Evolutionary conservation across 2,888 invertebrate species (phyloP).

Genomic region (Parnassius orleans): DNA sequence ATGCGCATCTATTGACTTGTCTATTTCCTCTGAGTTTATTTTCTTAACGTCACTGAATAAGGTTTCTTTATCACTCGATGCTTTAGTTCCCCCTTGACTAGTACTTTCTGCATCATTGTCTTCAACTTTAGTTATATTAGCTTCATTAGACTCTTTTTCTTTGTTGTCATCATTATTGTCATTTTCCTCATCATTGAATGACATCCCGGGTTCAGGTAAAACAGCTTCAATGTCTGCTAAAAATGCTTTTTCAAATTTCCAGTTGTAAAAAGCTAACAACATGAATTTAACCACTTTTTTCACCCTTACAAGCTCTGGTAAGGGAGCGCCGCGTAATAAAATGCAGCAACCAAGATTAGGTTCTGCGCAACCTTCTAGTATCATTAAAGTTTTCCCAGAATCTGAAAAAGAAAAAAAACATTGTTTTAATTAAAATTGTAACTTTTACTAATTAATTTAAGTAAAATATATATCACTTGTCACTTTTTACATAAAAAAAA

Average conservation of each 20-base stretch:
- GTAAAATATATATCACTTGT: too few species aligned
- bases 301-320: conserved; percentile 87
- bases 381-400: conserved; percentile 92
- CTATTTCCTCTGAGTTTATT: not conserved
- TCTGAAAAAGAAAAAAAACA: conserved; percentile 53
- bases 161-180: conserved; percentile 38
- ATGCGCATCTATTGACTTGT: not conserved
- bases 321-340: conserved; percentile 88
- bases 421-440: too few species aligned
- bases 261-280: conserved; percentile 93
- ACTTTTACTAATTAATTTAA: too few species aligned
- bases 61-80: conserved; percentile 5
- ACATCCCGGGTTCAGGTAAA: conserved; percentile 67
- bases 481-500: too few species aligned
- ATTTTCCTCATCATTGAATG: conserved; percentile 55
- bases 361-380: conserved; percentile 93
- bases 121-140: conserved; percentile 26
- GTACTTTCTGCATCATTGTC: conserved; percentile 31
- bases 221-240: conserved; percentile 89
- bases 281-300: conserved; percentile 92
- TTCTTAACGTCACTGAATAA: conserved; percentile 10
- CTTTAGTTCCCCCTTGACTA: not conserved
- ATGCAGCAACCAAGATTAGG: conserved; percentile 93
- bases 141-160: not conserved
- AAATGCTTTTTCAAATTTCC: conserved; percentile 95